Evolutionary conservation across 1,140 invertebrate genomes (phyloP).

Genomic region (Penaeus chinensis): DNA sequence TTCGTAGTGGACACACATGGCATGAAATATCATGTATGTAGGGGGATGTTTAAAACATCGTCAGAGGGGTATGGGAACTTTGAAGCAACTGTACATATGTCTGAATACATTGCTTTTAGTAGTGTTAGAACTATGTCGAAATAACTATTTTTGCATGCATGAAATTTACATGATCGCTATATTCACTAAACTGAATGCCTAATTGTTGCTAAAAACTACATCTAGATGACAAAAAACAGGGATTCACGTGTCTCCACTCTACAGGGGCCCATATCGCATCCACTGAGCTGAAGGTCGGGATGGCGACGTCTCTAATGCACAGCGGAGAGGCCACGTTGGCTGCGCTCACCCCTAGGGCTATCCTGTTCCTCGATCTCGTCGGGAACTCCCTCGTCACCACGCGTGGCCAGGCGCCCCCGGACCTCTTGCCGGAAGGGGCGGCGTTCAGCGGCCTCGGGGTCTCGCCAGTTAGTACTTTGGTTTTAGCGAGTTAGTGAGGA

Average conservation of each 20-base stretch:
- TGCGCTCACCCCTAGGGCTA: slow-evolving; percentile 44
- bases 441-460: slow-evolving; percentile 27
- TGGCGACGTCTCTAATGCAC: slow-evolving; percentile 44
- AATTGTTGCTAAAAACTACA: no score
- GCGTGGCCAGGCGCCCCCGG: slow-evolving; percentile 25
- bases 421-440: slow-evolving; percentile 21
- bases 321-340: slow-evolving; percentile 52
- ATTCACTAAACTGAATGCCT: no score
- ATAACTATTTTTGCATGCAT: no score
- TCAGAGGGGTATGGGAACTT: no score
- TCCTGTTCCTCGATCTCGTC: slow-evolving; percentile 57
- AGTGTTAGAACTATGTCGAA: no score
- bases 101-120: no score
- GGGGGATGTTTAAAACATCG: no score
- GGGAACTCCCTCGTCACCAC: slow-evolving; percentile 56
- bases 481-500: not conserved
- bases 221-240: not conserved
- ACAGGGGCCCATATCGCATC: slow-evolving; percentile 39
- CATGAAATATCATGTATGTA: no score
- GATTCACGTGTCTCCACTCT: not conserved
- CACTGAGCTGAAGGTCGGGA: slow-evolving; percentile 31
- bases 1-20: no score
- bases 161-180: no score
- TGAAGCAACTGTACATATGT: no score
- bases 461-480: slow-evolving; percentile 20